phyloP scores from a whole-genome alignment of 2,888 invertebrate genomes.

The Cremastinae sp. region DNA sequence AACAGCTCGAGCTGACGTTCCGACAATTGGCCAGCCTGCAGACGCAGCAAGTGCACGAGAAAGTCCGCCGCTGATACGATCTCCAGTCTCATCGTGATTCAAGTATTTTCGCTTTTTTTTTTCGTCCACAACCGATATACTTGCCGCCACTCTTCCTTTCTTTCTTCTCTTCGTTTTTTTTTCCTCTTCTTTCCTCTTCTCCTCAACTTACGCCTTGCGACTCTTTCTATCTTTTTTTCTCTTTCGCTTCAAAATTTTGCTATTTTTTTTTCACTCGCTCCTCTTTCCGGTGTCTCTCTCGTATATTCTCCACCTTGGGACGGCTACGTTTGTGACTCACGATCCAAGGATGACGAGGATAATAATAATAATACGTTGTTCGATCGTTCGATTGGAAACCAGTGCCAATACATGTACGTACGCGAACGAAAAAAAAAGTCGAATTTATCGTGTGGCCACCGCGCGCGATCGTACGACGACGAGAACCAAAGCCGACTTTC shows the following conservation, averaged over 20 bases:
- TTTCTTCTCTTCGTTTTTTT: neutral
- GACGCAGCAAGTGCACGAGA: conserved; percentile 81
- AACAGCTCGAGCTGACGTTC: conserved; percentile 81
- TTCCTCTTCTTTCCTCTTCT: neutral
- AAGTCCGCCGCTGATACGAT: conserved; percentile 82
- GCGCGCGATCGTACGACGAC: conserved; percentile 49
- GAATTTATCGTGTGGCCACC: conserved; percentile 46
- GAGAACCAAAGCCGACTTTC: conserved; percentile 62
- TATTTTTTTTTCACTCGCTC: conserved; percentile 22
- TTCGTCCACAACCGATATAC: neutral
- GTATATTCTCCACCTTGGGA: conserved; percentile 39
- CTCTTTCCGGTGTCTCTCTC: conserved; percentile 40
- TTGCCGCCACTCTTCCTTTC: too few species aligned
- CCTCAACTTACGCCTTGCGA: neutral
- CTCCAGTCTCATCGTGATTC: conserved; percentile 80
- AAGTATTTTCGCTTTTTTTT: conserved; percentile 21
- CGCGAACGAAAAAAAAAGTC: neutral
- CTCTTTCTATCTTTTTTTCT: neutral
- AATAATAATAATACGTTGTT: conserved; percentile 6
- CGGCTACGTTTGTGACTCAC: neutral
- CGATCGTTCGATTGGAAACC: conserved; percentile 2
- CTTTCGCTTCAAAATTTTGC: neutral
- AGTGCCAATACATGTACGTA: neutral
- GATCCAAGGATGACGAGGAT: conserved; percentile 6
- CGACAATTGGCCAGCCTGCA: conserved; percentile 77